Evolutionary conservation across 2,113 vertebrate genomes (phyloP).

Genomic region (Sander lucioperca): DNA sequence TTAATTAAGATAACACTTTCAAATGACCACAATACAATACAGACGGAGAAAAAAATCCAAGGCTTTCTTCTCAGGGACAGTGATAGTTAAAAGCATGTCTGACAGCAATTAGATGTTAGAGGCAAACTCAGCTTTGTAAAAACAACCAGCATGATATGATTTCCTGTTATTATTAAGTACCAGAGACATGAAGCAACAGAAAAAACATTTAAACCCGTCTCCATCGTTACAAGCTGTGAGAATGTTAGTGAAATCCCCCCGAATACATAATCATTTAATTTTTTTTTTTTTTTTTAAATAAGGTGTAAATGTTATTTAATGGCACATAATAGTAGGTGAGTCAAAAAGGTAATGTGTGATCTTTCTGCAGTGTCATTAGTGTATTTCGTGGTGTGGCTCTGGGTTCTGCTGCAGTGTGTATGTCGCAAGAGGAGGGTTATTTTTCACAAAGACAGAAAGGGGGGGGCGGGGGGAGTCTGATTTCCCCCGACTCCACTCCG

Average conservation of each 20-base stretch:
- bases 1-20: conserved; percentile 63
- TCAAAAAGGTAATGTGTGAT: conserved; percentile 24
- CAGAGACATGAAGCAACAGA: conserved; percentile 10
- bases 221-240: neutral
- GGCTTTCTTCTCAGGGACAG: conserved; percentile 33
- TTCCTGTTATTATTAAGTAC: conserved; percentile 25
- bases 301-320: conserved; percentile 23
- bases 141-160: conserved; percentile 47
- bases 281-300: too few species aligned
- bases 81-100: conserved; percentile 52
- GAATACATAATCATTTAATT: conserved; percentile 9
- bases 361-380: conserved; percentile 49
- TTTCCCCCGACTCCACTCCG: conserved; percentile 70
- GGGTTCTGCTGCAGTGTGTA: conserved; percentile 46
- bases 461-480: too few species aligned
- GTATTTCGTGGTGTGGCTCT: conserved; percentile 32
- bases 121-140: conserved; percentile 34
- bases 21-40: conserved; percentile 44
- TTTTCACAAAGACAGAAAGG: conserved; percentile 70
- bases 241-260: too few species aligned
- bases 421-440: conserved; percentile 53
- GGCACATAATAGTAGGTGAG: conserved; percentile 13
- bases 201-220: conserved; percentile 19
- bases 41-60: conserved; percentile 54
- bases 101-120: conserved; percentile 46